Percentiles rank a stretch among this genome's conserved stretches.
Conservation (phyloP, 2,888 invertebrate genomes). For the Bedellia somnulentella region DNA sequence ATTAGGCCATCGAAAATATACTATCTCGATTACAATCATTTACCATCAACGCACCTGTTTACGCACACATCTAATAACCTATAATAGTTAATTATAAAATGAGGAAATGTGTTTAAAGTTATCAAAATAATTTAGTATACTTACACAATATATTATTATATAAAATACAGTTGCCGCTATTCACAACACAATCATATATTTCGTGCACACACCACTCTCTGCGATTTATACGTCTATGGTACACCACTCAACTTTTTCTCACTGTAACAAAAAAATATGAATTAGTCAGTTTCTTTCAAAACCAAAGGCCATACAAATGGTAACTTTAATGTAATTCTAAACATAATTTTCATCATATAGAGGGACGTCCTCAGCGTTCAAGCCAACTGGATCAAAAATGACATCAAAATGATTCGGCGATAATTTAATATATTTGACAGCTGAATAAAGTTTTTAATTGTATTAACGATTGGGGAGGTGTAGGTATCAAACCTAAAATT, state of each 20-base stretch:
- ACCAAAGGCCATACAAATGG: no score
- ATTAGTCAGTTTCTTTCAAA: not conserved
- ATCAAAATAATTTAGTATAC: conserved; percentile 56
- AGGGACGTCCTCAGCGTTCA: no score
- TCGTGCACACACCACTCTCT: conserved; percentile 22
- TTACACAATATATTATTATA: conserved; percentile 36
- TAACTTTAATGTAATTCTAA: no score
- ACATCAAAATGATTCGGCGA: no score
- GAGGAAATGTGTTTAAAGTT: conserved; percentile 46
- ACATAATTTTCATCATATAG: no score
- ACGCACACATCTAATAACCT: conserved; percentile 27
- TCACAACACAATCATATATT: conserved; percentile 40
- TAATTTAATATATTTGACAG: no score
- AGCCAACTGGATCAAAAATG: no score
- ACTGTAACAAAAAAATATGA: conserved; percentile 24
- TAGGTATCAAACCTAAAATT: no score
- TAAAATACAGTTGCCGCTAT: conserved; percentile 42
- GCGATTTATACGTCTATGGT: conserved; percentile 6
- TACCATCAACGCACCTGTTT: conserved; percentile 39
- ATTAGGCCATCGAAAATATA: conserved; percentile 27
- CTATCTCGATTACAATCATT: no score
- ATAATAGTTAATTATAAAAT: conserved; percentile 37
- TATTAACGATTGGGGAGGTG: no score
- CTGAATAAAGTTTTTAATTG: no score
- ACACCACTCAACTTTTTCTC: conserved; percentile 13